A percentile compares a stretch with the other conserved stretches of the same genome.
Evolutionary conservation across 2,113 vertebrate species (phyloP).

Genomic region (human): GRCh38 chr18:9889001-9889500

Average conservation of each 20-base stretch:
- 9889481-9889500: neutral
- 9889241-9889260: neutral
- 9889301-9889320: neutral
- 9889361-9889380: neutral
- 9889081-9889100: neutral
- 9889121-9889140: neutral
- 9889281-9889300: neutral
- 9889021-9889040: neutral
- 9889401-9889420: neutral
- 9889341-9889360: neutral
- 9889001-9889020: neutral
- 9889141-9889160: neutral
- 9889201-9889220: neutral
- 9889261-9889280: neutral
- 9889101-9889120: neutral
- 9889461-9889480: neutral
- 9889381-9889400: fast-evolving
- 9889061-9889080: neutral
- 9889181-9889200: neutral
- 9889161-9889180: neutral
- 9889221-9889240: neutral
- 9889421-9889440: neutral
- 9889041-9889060: neutral
- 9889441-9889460: neutral
- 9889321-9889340: neutral